Conservation (phyloP, 2,113 vertebrate genomes). For the Patagioenas fasciata region DNA sequence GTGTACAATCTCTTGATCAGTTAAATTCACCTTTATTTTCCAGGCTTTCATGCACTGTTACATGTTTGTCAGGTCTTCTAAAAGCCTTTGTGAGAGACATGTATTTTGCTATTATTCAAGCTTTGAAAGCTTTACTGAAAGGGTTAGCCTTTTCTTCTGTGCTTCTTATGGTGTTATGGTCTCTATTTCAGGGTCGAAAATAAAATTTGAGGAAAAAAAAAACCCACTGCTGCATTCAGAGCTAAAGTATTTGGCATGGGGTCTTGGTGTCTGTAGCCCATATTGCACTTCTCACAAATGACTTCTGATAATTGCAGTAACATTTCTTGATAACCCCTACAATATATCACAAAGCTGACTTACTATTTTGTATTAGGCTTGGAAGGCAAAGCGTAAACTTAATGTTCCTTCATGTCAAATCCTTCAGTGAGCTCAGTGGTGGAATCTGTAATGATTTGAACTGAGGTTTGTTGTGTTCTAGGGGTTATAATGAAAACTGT, state of each 20-base stretch:
- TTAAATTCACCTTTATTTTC: conserved; percentile 6
- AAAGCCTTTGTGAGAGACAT: neutral
- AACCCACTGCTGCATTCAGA: neutral
- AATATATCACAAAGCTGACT: neutral
- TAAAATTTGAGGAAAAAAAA: neutral
- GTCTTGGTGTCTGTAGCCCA: neutral
- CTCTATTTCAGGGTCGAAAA: neutral
- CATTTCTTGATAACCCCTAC: conserved; percentile 23
- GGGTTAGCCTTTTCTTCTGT: neutral
- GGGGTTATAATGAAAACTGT: neutral
- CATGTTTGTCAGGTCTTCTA: neutral
- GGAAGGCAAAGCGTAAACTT: neutral
- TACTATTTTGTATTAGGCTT: neutral
- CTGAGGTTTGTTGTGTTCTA: neutral
- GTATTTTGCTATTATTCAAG: neutral
- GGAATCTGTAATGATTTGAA: conserved; percentile 1
- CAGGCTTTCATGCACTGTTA: neutral
- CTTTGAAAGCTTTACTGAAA: neutral
- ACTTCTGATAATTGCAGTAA: neutral
- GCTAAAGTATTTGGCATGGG: neutral
- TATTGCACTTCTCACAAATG: neutral
- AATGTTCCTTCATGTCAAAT: neutral
- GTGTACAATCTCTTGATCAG: neutral
- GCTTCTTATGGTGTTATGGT: neutral
- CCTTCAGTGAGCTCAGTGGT: neutral